Evolutionary conservation across 2,888 invertebrate genomes (phyloP).

Genomic region (Lasioglossum pauxillum): DNA sequence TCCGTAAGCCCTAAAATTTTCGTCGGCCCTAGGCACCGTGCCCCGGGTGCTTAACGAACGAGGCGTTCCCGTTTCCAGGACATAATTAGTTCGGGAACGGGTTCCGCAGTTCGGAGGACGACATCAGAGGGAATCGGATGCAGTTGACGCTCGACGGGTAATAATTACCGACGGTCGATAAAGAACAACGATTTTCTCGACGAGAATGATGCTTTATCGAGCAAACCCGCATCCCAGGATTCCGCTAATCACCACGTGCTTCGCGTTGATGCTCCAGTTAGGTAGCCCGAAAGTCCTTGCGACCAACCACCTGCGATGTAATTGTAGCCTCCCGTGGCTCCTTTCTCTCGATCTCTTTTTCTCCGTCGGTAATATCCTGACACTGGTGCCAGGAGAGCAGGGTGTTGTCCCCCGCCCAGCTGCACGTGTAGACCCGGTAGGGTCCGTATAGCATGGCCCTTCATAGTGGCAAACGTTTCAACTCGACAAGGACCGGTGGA

Average conservation of each 20-base stretch:
- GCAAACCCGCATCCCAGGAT: constrained; percentile 10
- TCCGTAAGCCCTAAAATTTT: neutral
- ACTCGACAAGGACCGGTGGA: constrained; percentile 16
- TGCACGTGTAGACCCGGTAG: constrained; percentile 31
- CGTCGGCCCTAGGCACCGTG: neutral
- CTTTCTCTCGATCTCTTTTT: constrained; percentile 35
- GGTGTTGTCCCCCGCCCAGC: constrained; percentile 34
- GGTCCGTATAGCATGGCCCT: neutral
- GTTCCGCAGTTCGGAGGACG: constrained; percentile 32
- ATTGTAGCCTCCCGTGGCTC: constrained; percentile 62
- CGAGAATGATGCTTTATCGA: constrained; percentile 23
- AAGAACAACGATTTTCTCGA: constrained; percentile 54
- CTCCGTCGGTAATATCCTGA: constrained; percentile 65
- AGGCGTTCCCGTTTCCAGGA: neutral
- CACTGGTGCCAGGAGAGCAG: constrained; percentile 29
- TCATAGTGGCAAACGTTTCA: constrained; percentile 29
- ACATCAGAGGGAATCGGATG: constrained; percentile 31
- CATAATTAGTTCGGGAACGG: constrained; percentile 35
- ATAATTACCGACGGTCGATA: constrained; percentile 70
- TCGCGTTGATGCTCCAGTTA: constrained; percentile 66
- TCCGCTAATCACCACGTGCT: constrained; percentile 68
- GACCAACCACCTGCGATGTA: constrained; percentile 69
- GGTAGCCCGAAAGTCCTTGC: constrained; percentile 67
- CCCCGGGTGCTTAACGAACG: neutral
- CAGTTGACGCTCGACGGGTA: constrained; percentile 57